phyloP scores from a whole-genome alignment of 2,797 vertebrate species.

The Poecile montanus region DNA sequence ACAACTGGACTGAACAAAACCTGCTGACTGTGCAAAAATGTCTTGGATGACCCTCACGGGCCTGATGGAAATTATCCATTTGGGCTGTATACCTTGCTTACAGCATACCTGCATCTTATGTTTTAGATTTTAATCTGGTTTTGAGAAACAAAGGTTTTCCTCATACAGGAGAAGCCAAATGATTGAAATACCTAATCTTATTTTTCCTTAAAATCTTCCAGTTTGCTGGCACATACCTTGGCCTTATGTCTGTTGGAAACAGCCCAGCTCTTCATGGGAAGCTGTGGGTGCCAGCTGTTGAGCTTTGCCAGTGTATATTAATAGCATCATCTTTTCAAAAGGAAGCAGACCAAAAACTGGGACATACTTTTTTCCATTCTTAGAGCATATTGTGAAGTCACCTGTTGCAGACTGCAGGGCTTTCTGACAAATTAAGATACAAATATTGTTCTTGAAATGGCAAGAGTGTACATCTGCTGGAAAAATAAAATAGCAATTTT shows the following conservation, averaged over 20 bases:
- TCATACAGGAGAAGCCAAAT: neutral
- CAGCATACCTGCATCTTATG: rapidly evolving
- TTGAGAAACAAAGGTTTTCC: neutral
- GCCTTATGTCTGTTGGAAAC: neutral
- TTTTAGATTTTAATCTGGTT: neutral
- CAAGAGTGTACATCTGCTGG: neutral
- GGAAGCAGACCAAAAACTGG: neutral
- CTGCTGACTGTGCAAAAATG: neutral
- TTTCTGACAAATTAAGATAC: neutral
- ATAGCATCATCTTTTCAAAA: neutral
- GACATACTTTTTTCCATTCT: neutral
- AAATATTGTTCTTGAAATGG: neutral
- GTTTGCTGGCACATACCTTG: neutral
- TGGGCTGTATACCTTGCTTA: neutral
- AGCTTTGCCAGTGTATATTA: neutral
- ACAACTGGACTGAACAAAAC: neutral
- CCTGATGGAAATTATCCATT: neutral
- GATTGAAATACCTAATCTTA: neutral
- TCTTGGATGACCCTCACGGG: neutral
- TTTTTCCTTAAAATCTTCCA: neutral
- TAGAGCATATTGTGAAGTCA: conserved; percentile 16
- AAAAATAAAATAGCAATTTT: neutral
- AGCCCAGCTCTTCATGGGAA: neutral
- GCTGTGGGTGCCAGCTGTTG: conserved; percentile 32
- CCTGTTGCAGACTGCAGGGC: conserved; percentile 8